A percentile compares a stretch with the other conserved stretches of the same genome.
Conservation (phyloP, 2,888 invertebrate genomes). For the Pyrrhosoma nymphula region DNA sequence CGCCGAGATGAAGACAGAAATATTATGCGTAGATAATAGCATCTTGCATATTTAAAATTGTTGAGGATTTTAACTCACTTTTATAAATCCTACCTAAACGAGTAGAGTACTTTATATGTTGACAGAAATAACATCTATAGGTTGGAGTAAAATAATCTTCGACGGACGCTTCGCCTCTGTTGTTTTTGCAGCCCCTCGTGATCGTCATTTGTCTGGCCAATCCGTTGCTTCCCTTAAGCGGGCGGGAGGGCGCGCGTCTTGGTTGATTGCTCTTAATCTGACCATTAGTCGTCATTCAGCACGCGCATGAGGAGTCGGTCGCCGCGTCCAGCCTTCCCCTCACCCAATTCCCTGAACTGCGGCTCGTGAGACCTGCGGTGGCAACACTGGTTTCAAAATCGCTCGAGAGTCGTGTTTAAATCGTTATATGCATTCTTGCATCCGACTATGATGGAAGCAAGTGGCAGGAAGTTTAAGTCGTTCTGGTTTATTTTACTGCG, state of each 20-base stretch:
- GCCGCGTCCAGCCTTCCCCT: neutral
- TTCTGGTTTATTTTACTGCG: too few relatives aligned
- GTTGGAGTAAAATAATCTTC: too few relatives aligned
- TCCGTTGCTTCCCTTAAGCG: constrained; percentile 3
- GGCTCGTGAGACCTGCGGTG: neutral
- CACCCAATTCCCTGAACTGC: neutral
- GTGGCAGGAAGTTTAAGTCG: too few relatives aligned
- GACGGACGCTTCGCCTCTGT: neutral
- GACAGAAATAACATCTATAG: too few relatives aligned
- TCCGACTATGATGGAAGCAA: too few relatives aligned
- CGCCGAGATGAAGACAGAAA: too few relatives aligned
- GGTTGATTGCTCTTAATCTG: constrained; percentile 32
- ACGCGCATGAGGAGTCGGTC: constrained; percentile 32
- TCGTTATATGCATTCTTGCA: too few relatives aligned
- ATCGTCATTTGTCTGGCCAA: neutral
- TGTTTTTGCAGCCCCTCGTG: neutral
- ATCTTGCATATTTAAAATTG: too few relatives aligned
- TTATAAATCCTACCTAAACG: too few relatives aligned
- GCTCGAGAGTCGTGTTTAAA: neutral
- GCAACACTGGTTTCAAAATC: neutral
- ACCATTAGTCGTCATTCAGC: constrained; percentile 11
- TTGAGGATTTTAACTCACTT: too few relatives aligned
- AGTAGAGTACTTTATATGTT: too few relatives aligned
- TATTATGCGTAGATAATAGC: too few relatives aligned
- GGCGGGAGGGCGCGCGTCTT: neutral